These are phyloP conservation scores for Ommatoiulus sabulosus DNA, from an alignment of 2,888 invertebrate species.

Conservation along the genomic window DNA sequence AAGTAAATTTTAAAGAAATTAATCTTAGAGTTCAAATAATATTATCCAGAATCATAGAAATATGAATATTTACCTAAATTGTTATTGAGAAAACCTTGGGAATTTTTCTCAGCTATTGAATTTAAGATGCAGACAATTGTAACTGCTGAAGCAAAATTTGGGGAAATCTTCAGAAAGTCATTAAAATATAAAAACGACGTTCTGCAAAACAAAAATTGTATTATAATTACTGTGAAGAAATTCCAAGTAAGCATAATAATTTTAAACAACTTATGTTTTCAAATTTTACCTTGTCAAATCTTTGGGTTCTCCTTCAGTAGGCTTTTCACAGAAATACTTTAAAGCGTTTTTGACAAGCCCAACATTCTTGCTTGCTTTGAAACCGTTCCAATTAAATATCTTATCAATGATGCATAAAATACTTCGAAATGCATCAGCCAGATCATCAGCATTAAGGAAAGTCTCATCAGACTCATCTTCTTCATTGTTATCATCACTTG, in stretches of 20 bases:
- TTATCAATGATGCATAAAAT: background rate
- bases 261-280: background rate
- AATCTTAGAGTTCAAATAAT: background rate
- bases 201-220: constrained; percentile 21
- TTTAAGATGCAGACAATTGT: background rate
- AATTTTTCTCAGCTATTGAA: background rate
- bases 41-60: too few relatives aligned
- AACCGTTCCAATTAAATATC: constrained; percentile 29
- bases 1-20: too few relatives aligned
- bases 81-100: background rate
- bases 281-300: background rate
- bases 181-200: constrained; percentile 9
- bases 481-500: background rate
- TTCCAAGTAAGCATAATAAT: background rate
- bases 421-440: background rate
- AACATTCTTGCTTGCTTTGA: background rate
- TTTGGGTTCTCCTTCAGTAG: background rate
- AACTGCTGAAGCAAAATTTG: background rate
- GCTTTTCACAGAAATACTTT: background rate
- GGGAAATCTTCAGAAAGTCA: background rate
- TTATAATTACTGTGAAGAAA: background rate
- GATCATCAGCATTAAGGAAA: background rate
- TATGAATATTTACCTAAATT: background rate
- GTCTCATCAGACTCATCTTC: background rate
- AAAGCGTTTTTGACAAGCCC: background rate